phyloP scores from a whole-genome alignment of 2,888 invertebrate genomes.

The Ichneumon xanthorius region DNA sequence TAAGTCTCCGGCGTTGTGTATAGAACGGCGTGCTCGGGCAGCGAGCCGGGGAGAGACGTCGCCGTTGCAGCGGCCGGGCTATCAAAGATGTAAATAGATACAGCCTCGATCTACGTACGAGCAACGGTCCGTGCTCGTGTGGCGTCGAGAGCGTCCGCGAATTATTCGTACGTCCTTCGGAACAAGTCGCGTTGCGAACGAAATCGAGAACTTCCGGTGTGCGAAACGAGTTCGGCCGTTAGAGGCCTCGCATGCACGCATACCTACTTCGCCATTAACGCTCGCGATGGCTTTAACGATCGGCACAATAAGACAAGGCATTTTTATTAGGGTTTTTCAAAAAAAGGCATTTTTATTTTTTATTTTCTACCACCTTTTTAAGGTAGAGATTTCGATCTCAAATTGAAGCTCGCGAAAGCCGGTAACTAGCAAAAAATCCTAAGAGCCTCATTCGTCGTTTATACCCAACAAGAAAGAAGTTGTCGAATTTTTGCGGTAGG shows the following conservation, averaged over 20 bases:
- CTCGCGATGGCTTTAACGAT: neutral
- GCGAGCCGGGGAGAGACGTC: conserved; percentile 2
- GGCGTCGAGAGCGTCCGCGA: conserved; percentile 55
- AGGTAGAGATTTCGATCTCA: too few relatives aligned
- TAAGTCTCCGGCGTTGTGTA: neutral
- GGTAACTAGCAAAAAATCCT: too few relatives aligned
- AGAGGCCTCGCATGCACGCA: conserved; percentile 34
- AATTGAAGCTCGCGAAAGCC: too few relatives aligned
- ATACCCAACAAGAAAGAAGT: too few relatives aligned
- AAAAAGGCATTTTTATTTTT: too few relatives aligned
- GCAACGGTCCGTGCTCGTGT: conserved; percentile 8
- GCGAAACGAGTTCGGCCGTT: conserved; percentile 14
- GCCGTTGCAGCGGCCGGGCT: neutral
- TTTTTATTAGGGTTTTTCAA: neutral
- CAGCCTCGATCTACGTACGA: conserved; percentile 39
- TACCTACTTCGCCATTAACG: conserved; percentile 8
- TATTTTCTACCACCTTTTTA: too few relatives aligned
- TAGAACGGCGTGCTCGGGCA: neutral
- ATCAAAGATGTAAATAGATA: conserved; percentile 63
- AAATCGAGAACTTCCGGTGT: conserved; percentile 59
- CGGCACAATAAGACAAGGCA: neutral
- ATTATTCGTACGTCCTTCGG: conserved; percentile 65
- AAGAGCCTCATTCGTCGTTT: too few relatives aligned
- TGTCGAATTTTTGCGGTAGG: too few relatives aligned
- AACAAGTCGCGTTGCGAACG: conserved; percentile 37